Conservation (phyloP, 2,797 vertebrate genomes). For the Pelochelys cantorii region DNA sequence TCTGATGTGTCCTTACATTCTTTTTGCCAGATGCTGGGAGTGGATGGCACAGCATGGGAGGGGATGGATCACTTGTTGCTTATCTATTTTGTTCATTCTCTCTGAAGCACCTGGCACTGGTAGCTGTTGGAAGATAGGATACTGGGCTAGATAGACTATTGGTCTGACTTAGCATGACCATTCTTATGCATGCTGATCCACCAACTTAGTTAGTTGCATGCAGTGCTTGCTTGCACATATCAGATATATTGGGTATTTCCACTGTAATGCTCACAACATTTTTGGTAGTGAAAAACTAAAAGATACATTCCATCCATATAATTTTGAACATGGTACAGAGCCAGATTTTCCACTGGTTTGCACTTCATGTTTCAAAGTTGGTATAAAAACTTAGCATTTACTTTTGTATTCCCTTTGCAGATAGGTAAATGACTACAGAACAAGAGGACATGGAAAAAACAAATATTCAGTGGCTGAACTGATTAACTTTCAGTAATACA, state of each 20-base stretch:
- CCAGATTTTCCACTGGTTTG: background rate
- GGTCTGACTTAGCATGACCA: background rate
- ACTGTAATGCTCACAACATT: background rate
- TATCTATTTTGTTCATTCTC: background rate
- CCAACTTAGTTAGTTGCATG: background rate
- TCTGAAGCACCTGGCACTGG: background rate
- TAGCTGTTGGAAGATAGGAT: background rate
- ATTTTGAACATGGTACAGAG: rapidly evolving
- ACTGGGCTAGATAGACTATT: background rate
- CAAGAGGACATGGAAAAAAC: background rate
- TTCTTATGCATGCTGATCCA: background rate
- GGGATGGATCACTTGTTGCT: background rate
- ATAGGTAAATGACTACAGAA: background rate
- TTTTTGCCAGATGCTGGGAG: background rate
- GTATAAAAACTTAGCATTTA: background rate
- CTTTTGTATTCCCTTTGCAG: background rate
- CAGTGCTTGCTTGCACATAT: background rate
- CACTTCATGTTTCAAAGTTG: background rate
- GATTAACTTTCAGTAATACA: background rate
- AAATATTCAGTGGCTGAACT: rapidly evolving
- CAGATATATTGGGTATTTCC: background rate
- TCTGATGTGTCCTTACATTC: background rate
- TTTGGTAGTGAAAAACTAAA: background rate
- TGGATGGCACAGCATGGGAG: too few species aligned
- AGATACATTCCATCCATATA: background rate